Percentiles rank a stretch among this genome's conserved stretches.
These are phyloP conservation scores for Meleagris gallopavo DNA, from an alignment of 2,113 vertebrate genomes.

Conservation along the genomic window DNA sequence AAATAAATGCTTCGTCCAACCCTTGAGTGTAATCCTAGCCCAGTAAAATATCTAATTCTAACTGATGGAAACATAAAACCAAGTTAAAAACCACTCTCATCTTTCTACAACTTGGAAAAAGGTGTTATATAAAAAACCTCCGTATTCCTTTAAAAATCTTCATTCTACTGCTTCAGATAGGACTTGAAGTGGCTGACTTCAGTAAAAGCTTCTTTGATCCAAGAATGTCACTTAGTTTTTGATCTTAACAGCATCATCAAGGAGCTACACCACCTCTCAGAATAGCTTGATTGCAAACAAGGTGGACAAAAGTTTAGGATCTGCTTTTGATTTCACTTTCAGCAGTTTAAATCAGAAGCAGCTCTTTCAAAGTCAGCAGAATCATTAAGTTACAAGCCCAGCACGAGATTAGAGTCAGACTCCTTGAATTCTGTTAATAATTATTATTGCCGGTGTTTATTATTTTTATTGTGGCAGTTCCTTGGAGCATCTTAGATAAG, in stretches of 20 bases:
- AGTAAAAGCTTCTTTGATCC: not conserved
- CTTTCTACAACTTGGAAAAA: not conserved
- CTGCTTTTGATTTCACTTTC: not conserved
- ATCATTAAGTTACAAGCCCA: not conserved
- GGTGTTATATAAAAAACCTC: not conserved
- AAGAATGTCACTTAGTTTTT: not conserved
- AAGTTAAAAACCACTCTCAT: not conserved
- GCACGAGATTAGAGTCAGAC: not conserved
- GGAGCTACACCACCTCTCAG: not conserved
- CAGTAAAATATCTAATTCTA: not conserved
- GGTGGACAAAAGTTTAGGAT: not conserved
- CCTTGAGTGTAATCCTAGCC: not conserved
- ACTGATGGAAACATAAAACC: not conserved
- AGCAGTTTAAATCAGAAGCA: not conserved
- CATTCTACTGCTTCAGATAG: not conserved
- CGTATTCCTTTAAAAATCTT: constrained; percentile 10
- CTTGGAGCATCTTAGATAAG: not conserved
- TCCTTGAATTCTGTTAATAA: constrained; percentile 22
- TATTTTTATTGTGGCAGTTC: not conserved
- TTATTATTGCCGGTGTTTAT: constrained; percentile 22
- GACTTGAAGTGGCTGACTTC: not conserved
- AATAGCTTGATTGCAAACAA: not conserved
- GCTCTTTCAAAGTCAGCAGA: not conserved
- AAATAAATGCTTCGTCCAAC: not conserved
- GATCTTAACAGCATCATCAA: not conserved